Percentiles rank a stretch among this genome's conserved stretches.
These are phyloP conservation scores for Drosophila pseudotakahashii DNA, from an alignment of 2,888 invertebrate genomes.

Conservation along the genomic window DNA sequence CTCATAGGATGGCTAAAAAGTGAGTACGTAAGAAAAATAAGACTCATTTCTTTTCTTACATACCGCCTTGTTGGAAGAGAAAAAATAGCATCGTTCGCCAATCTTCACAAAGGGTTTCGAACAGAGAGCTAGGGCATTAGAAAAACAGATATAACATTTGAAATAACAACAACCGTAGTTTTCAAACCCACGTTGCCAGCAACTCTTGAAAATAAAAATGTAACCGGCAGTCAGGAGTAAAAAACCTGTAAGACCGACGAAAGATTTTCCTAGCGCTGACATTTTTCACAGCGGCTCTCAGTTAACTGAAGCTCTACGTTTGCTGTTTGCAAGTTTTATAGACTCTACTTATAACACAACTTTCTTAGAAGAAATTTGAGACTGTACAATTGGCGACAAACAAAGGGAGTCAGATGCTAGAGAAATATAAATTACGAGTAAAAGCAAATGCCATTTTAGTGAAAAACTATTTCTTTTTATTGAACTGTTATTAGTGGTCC, in stretches of 20 bases:
- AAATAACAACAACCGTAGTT: not conserved
- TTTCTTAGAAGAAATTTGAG: conserved; percentile 5
- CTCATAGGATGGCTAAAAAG: conserved; percentile 52
- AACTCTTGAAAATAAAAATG: not conserved
- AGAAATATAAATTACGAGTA: too few relatives aligned
- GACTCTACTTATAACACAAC: not conserved
- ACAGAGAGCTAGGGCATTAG: conserved; percentile 29
- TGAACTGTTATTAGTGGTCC: too few relatives aligned
- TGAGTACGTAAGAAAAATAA: not conserved
- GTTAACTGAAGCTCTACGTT: conserved; percentile 3
- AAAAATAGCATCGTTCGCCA: conserved; percentile 59
- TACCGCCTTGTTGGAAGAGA: conserved; percentile 61
- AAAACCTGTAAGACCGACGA: conserved; percentile 27
- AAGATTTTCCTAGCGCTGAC: conserved; percentile 32
- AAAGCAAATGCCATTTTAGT: too few relatives aligned
- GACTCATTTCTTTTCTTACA: conserved; percentile 16
- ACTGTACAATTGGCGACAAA: not conserved
- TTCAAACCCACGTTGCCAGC: not conserved
- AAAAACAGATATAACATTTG: not conserved
- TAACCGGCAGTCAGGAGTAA: conserved; percentile 48
- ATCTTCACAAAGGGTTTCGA: conserved; percentile 59
- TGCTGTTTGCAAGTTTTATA: conserved; percentile 5
- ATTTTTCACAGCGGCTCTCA: not conserved
- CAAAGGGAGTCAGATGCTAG: not conserved
- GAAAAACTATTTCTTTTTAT: too few relatives aligned